Base-by-base conservation (phyloP, 2,888 invertebrate genomes). In the Gymnosoma rotundatum region DNA sequence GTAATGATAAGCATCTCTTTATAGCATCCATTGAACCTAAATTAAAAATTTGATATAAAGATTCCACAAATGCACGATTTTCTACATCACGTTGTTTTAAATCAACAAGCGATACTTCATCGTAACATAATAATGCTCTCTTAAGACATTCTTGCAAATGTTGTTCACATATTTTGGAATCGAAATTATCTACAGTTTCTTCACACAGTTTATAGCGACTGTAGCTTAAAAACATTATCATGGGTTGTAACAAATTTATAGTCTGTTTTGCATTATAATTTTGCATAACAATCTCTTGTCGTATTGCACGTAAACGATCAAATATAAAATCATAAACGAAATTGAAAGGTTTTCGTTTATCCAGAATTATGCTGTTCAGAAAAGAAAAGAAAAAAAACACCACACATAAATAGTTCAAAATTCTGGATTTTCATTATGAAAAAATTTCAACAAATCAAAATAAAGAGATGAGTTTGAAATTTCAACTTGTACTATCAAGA, bases 271-370 rank as follows among this genome's bases (percentile, higher is more conserved):
- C 91, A 75, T 92, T 88, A 0, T 94, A 91, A 76, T 93, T 93
- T 88, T 96, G 96, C 83, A 96, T 94, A 0, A 94, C 94, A 81
- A 95, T 92, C 88, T 96, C 96, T 88, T 95, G 95, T 7, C 95
- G 92, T 8, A 96, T 93, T 1, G 95, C 93, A 75, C 95, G 92
- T 66, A 95, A 88, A 5, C 96, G 94, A 89, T 96, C 95, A 86
- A 95, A 94, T 60, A 95, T 92, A 89, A 95, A 96, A 88, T 95
- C 94, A 85, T 95, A 95, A 6, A 94, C 91, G n/a, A 91, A 88
- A 73, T 91, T 88, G 89, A 93, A 94, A 0, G 93, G 90, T 73
- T 91, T 90, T 21, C 93, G 90, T 14, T 88, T 88, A 79, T 92
- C 92, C 36, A 90, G 20, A 0, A 91, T 32, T 64, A 91, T 90